Evolutionary conservation across 2,888 invertebrate genomes (phyloP).

Genomic region (Nemotelus nigrinus): DNA sequence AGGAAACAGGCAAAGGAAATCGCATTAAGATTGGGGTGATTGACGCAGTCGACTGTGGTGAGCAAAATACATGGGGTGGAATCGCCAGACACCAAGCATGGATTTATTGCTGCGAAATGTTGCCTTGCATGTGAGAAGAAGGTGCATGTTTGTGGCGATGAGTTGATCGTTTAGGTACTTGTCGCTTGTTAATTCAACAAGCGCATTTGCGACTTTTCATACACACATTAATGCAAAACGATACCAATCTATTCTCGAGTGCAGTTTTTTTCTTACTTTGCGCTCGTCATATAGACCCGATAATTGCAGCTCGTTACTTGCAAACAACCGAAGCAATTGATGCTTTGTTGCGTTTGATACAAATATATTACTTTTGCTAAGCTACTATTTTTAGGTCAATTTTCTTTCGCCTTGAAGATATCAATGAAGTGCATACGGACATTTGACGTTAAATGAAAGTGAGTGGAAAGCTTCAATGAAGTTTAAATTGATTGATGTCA

Average conservation of each 20-base stretch:
- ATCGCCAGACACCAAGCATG: not conserved
- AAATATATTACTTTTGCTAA: no score
- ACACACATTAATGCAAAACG: not conserved
- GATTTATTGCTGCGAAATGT: not conserved
- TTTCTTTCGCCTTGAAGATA: no score
- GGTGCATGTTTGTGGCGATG: not conserved
- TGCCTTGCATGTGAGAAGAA: not conserved
- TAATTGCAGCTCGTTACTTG: not conserved
- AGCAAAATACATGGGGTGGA: not conserved
- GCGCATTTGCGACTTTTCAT: not conserved
- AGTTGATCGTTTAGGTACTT: not conserved
- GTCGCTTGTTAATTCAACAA: conserved; percentile 18
- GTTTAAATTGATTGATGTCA: no score
- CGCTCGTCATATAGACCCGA: not conserved
- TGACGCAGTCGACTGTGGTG: not conserved
- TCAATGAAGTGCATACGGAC: no score
- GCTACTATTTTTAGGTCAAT: no score
- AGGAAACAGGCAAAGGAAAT: no score
- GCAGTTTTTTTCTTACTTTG: not conserved
- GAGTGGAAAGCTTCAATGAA: no score
- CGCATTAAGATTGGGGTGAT: not conserved
- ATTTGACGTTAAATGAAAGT: no score
- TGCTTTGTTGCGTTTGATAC: no score
- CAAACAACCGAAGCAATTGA: not conserved
- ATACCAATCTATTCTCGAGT: conserved; percentile 1